phyloP scores from a whole-genome alignment of 1,140 invertebrate genomes.

The Medauroidea extradentata region DNA sequence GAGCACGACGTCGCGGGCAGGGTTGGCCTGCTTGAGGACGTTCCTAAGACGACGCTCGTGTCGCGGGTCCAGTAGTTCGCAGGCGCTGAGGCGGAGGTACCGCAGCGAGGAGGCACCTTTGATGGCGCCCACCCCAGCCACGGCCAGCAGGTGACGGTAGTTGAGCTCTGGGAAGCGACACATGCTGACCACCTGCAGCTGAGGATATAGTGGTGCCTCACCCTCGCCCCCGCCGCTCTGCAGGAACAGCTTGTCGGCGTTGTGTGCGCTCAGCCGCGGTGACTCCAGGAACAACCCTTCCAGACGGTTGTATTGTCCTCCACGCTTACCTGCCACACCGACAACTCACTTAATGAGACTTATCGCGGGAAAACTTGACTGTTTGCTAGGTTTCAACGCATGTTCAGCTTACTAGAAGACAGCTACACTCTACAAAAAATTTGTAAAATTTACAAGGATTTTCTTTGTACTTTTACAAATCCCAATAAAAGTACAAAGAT shows the following conservation, averaged over 20 bases:
- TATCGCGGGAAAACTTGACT: no score
- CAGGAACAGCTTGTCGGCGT: conserved; percentile 16
- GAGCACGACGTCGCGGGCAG: no score
- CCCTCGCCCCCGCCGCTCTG: neutral
- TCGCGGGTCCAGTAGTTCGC: conserved; percentile 15
- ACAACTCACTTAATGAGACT: no score
- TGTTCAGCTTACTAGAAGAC: no score
- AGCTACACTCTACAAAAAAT: no score
- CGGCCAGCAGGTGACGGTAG: conserved; percentile 5
- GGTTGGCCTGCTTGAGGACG: neutral
- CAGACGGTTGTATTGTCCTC: conserved; percentile 2
- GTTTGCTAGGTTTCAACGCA: no score
- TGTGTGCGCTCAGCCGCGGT: conserved; percentile 22
- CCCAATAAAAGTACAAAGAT: no score
- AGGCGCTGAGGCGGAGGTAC: conserved; percentile 17
- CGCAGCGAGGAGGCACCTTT: neutral
- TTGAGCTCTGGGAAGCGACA: conserved; percentile 25
- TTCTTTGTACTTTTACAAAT: no score
- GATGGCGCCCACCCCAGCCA: conserved; percentile 2
- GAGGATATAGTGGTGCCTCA: neutral
- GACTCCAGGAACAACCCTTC: conserved; percentile 31
- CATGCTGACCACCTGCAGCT: conserved; percentile 18
- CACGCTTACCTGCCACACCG: neutral
- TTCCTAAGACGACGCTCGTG: neutral
- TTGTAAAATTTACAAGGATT: no score